These are phyloP conservation scores for Epizoanthus illoricatus DNA, from an alignment of 92 coral and sea anemone species.

Conservation along the genomic window DNA sequence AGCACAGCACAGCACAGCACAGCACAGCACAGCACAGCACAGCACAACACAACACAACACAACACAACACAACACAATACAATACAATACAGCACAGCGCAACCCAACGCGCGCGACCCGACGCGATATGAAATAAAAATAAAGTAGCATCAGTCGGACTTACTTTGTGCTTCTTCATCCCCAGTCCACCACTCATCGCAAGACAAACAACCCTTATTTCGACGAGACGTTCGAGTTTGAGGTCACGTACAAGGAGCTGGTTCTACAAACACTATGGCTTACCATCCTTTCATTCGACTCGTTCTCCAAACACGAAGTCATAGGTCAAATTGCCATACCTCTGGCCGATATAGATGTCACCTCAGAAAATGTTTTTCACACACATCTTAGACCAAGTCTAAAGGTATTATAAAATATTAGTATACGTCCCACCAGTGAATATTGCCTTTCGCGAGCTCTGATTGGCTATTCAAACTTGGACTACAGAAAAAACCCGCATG, in stretches of 20 bases:
- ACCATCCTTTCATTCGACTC: conserved; percentile 79
- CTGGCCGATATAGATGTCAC: conserved; percentile 70
- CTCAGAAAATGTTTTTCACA: conserved; percentile 60
- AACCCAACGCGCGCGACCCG: not conserved
- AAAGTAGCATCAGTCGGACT: too few relatives aligned
- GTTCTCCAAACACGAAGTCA: conserved; percentile 81
- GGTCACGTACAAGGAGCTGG: conserved; percentile 62
- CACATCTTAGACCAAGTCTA: conserved; percentile 75
- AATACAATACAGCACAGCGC: too few relatives aligned
- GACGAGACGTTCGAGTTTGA: conserved; percentile 94
- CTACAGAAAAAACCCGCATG: not conserved
- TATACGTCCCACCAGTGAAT: not conserved
- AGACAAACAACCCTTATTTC: conserved; percentile 78
- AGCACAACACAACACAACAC: too few relatives aligned
- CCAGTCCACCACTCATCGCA: conserved; percentile 79
- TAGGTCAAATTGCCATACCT: conserved; percentile 82
- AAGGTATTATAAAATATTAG: conserved; percentile 57
- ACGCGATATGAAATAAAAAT: not conserved
- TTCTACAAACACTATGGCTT: conserved; percentile 74
- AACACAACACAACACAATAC: too few relatives aligned
- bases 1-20: too few relatives aligned
- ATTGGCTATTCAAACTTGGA: too few relatives aligned
- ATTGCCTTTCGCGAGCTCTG: too few relatives aligned
- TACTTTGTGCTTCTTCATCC: not conserved
- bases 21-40: too few relatives aligned